Evolutionary conservation across 2,797 vertebrate species (phyloP), one percentile per base, ranked within the genome.

Genomic region (Syngnathus acus): DNA sequence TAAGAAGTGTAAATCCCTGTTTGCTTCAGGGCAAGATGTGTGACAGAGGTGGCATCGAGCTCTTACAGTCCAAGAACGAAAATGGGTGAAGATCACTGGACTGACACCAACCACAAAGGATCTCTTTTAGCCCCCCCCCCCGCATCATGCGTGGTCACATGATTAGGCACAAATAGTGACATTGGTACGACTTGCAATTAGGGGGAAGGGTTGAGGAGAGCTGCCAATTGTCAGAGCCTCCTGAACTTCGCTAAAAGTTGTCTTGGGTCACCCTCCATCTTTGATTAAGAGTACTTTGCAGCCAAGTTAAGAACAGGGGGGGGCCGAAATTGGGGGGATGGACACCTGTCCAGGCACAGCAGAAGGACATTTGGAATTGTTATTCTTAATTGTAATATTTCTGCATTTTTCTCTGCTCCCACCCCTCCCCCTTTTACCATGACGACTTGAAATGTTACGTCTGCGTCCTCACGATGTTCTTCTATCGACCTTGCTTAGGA

Each of bases 1-100:
- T 99, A 99, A 99, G 97, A 95, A 96, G 95, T 99, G 95, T 99
- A 94, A 98, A 98, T 99, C 95, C 97, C 97, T 99, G 96, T 99
- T 96, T 99, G 95, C 97, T 99, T 98, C 97, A 99, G 97, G 97
- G 96, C 95, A 94, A 96, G 95, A 97, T 98, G 96, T 98, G 96
- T 97, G 96, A 98, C 95, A 97, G 95, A 98, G 95, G 95, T 98
- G 97, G 94, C 96, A 95, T 95, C 96, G 94, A 95, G 94, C 95
- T 98, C 96, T 96, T 96, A 98, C 96, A 95, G 93, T 95, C 93
- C 94, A 95, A 91, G 94, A 95, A 92, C 92, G 93, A 95, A 96
- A 96, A 95, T 95, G 95, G 94, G 94, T 82, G 97, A 99, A 98
- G 96, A 99, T 98, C 94, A 94, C 95, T 91, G 94, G 95, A 96